These are phyloP conservation scores for Labeo catla DNA, from an alignment of 2,113 vertebrate species.

Conservation along the genomic window DNA sequence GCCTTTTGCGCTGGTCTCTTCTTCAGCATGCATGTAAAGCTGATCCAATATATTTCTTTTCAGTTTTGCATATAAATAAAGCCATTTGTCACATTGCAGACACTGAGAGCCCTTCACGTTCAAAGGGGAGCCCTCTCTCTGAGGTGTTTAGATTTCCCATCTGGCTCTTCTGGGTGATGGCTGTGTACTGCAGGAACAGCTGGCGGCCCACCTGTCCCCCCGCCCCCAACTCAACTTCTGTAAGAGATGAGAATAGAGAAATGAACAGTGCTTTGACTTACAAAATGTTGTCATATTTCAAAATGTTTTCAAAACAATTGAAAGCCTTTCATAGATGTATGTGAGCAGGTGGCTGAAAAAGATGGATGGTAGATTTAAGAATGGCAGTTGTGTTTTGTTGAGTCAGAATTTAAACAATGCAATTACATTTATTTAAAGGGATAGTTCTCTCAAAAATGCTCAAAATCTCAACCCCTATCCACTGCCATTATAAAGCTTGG, in stretches of 20 bases:
- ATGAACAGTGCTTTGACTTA: conserved; percentile 2
- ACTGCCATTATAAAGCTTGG: too few species aligned
- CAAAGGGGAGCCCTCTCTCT: conserved; percentile 29
- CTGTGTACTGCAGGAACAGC: conserved; percentile 52
- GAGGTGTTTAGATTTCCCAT: conserved; percentile 47
- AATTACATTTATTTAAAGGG: background rate
- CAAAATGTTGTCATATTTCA: conserved; percentile 20
- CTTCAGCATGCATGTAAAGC: background rate
- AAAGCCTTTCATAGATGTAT: background rate
- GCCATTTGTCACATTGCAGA: conserved; percentile 31
- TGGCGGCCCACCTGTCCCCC: conserved; percentile 53
- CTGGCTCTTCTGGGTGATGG: conserved; percentile 49
- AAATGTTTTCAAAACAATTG: conserved; percentile 14
- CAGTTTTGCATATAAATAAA: conserved; percentile 48
- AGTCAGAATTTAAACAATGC: background rate
- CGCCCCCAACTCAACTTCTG: conserved; percentile 6
- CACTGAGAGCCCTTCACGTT: conserved; percentile 25
- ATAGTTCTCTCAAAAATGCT: too few species aligned
- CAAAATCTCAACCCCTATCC: too few species aligned
- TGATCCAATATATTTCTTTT: conserved; percentile 30
- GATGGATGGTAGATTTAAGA: background rate
- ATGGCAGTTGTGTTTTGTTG: background rate
- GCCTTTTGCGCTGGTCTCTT: background rate
- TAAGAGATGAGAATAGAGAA: conserved; percentile 13
- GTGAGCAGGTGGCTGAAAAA: conserved; percentile 4